Evolutionary conservation across 2,888 invertebrate genomes (phyloP), one percentile per base, ranked within the genome.

Genomic region (Amphipoea lucens): DNA sequence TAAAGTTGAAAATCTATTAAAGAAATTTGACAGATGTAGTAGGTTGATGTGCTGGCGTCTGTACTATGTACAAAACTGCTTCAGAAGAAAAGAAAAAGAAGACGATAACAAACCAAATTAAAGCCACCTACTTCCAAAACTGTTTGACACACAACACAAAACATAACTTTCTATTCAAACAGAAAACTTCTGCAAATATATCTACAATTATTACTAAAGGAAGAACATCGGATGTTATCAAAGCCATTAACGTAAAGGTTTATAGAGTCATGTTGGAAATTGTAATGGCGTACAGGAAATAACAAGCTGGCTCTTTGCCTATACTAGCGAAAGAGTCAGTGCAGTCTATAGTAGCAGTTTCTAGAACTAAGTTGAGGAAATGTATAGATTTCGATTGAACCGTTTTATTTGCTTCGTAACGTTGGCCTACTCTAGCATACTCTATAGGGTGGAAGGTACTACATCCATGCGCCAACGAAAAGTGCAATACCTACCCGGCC

Each of bases 301-400:
- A 84, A 81, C 75, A 71, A 85, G 80, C 82, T 70, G 45, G 71
- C 74, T 83, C 73, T 83, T 79, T 84, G 72, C 82, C 65, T 82
- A 66, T 20, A 67, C 23, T 11, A 17, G 62, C 29, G 57, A 42
- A 65, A n/a, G n/a, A 63, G 4, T 14, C 2, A 20, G 42, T 62
- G 81, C 40, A 67, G 62, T 71, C 29, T 48, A 12, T 62, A 60
- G n/a, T 60, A n/a, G 14, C 12, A 57, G 83, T 67, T 71, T 7
- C 17, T 11, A 29, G 70, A 60, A 67, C 51, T 62, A 36, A 45
- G n/a, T 48, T 83, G 17, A 82, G 54, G 69, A 36, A 20, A 29
- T 48, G 57, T 23, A 76, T 40, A 20, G 14, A 57, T 42, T 63
- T 76, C 20, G 1, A n/a, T 60, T 74, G 66, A 60, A 69, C 17